Conservation (phyloP, 2,888 invertebrate species). For the Chydorus sphaericus region DNA sequence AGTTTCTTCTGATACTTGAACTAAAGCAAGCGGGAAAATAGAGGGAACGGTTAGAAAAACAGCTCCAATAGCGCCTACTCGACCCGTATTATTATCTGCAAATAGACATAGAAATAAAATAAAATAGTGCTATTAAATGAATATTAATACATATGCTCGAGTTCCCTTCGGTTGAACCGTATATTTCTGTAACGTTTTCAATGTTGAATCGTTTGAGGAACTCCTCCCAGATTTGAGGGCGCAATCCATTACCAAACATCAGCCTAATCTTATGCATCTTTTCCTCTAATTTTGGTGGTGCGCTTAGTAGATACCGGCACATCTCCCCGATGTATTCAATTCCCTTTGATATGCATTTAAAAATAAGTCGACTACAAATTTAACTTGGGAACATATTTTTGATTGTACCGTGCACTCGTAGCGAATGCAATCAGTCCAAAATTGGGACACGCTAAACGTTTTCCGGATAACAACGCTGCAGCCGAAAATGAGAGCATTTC, state of each 20-base stretch:
- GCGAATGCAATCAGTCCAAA: constrained; percentile 40
- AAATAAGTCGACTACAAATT: too few relatives aligned
- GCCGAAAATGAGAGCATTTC: constrained; percentile 31
- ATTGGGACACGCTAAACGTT: constrained; percentile 40
- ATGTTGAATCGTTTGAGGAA: constrained; percentile 79
- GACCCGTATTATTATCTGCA: constrained; percentile 82
- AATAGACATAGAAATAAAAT: constrained; percentile 22
- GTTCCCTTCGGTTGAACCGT: constrained; percentile 96
- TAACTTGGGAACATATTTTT: too few relatives aligned
- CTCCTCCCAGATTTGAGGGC: constrained; percentile 84
- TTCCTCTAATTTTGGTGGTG: constrained; percentile 51
- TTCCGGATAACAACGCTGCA: constrained; percentile 35
- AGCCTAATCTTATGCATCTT: constrained; percentile 54
- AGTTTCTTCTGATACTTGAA: constrained; percentile 71
- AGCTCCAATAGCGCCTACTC: constrained; percentile 87
- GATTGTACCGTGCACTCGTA: constrained; percentile 37
- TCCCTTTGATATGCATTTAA: too few relatives aligned
- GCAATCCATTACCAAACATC: constrained; percentile 84
- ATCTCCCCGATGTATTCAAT: constrained; percentile 85
- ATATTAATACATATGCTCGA: constrained; percentile 67
- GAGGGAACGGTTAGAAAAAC: constrained; percentile 73
- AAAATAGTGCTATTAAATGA: neutral
- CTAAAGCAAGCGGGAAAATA: constrained; percentile 85
- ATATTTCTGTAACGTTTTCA: constrained; percentile 73
- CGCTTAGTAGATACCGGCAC: constrained; percentile 71